phyloP scores from a whole-genome alignment of 2,113 vertebrate genomes.

The Strix aluco region DNA sequence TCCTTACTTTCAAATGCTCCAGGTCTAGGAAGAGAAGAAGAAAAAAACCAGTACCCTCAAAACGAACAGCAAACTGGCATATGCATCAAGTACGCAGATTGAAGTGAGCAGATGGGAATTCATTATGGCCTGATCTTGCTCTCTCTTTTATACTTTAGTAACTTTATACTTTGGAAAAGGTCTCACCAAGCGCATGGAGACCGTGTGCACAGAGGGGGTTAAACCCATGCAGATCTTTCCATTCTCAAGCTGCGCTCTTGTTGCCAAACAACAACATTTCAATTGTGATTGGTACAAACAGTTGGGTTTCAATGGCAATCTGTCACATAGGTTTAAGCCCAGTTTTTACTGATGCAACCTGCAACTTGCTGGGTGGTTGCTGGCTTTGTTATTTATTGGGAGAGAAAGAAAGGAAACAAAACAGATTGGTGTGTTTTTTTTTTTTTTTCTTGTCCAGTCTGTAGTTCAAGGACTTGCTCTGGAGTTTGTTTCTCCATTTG shows the following conservation, averaged over 20 bases:
- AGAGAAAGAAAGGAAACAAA: constrained; percentile 21
- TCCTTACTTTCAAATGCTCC: constrained; percentile 35
- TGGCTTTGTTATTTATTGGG: constrained; percentile 6
- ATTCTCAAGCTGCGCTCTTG: constrained; percentile 44
- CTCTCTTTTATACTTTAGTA: constrained; percentile 35
- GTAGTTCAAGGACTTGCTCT: not conserved
- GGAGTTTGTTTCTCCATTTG: not conserved
- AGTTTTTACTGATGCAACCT: constrained; percentile 25
- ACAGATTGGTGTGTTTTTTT: not conserved
- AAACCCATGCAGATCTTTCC: constrained; percentile 28
- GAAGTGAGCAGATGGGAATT: constrained; percentile 63
- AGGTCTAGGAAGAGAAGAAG: constrained; percentile 47
- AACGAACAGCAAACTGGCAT: constrained; percentile 59
- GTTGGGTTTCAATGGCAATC: constrained; percentile 60
- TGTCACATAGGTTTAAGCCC: constrained; percentile 25
- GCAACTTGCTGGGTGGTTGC: not conserved
- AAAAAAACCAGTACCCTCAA: constrained; percentile 22
- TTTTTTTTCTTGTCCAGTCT: not conserved
- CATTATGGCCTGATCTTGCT: constrained; percentile 54
- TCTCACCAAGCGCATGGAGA: not conserved
- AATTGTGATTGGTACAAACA: constrained; percentile 58
- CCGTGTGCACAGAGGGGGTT: not conserved
- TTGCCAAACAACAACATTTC: constrained; percentile 68
- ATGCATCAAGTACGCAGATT: constrained; percentile 43
- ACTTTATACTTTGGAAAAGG: constrained; percentile 52